A percentile compares a stretch with the other conserved stretches of the same genome.
Conservation (phyloP, 2,113 vertebrate species). For the Setophaga kirtlandii region DNA sequence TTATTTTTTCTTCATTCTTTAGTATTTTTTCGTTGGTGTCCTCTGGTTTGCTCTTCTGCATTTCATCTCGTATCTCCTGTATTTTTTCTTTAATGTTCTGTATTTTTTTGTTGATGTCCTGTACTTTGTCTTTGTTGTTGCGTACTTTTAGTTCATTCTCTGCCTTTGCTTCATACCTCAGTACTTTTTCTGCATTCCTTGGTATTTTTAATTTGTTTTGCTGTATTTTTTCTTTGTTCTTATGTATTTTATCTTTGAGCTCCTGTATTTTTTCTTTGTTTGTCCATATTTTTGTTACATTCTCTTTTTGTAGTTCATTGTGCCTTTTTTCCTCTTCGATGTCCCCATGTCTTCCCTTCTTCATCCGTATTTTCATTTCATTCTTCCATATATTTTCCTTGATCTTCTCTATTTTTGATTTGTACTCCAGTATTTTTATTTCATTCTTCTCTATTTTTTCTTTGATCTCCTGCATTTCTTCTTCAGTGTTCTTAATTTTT, state of each 20-base stretch:
- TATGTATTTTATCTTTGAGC: background rate
- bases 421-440: background rate
- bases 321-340: rapidly evolving
- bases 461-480: background rate
- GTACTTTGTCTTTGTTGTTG: background rate
- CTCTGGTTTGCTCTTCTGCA: background rate
- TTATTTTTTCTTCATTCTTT: background rate
- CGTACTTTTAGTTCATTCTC: background rate
- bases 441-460: background rate
- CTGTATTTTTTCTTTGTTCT: background rate
- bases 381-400: background rate
- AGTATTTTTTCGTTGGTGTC: background rate
- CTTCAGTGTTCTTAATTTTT: background rate
- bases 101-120: background rate
- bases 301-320: background rate
- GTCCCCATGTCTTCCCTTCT: background rate
- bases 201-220: background rate
- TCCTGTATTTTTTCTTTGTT: background rate
- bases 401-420: background rate
- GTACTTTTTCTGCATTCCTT: background rate
- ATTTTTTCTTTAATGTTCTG: background rate
- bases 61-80: background rate
- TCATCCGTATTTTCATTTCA: background rate
- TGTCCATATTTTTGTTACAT: background rate
- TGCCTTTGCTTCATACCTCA: background rate